Evolutionary conservation across 2,888 invertebrate genomes (phyloP), one percentile per base, ranked within the genome.

Genomic region (Thumatha senex): DNA sequence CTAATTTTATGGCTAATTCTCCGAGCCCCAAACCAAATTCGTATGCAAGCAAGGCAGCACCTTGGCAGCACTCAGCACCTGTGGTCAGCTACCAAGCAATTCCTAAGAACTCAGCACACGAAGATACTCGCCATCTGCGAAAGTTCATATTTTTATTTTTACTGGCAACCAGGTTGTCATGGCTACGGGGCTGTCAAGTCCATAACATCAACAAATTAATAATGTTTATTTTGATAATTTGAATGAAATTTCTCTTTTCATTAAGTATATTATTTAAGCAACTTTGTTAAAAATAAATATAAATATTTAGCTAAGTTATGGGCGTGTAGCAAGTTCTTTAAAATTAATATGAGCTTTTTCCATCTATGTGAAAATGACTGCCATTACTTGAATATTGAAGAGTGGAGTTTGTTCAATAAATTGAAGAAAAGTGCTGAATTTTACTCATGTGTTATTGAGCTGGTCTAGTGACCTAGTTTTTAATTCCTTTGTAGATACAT

Each of bases 391-490:
- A 24, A 65, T 12, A 10, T 56, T 12, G 18, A 24, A 65, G 14
- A 10, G 13, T 12, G 15, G 66, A 69, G 83, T 82, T 83, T 81
- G 76, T 52, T 83, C 83, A 76, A 83, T 83, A 83, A 50, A 56
- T 48, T 24, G 35, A 31, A 40, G 43, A 41, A 44, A 47, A 50
- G 40, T 52, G 39, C 9, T 46, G 33, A 24, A 52, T 56, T 64
- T 40, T 31, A 8, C 44, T 24, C 10, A n/a, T 49, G 47, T 59
- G 61, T 49, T 74, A 72, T 69, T 61, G 67, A 69, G 58, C 56
- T 52, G 67, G 48, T 62, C 64, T 56, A 61, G 58, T 84, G 82
- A 85, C 85, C 84, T 70, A 83, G 49, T 78, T 84, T 48, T 12
- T 54, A 44, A 54, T 55, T 62, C 9, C 9, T 69, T 73, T 74